Base-by-base conservation (phyloP, 2,888 invertebrate species). In the Artemia sp. region DNA sequence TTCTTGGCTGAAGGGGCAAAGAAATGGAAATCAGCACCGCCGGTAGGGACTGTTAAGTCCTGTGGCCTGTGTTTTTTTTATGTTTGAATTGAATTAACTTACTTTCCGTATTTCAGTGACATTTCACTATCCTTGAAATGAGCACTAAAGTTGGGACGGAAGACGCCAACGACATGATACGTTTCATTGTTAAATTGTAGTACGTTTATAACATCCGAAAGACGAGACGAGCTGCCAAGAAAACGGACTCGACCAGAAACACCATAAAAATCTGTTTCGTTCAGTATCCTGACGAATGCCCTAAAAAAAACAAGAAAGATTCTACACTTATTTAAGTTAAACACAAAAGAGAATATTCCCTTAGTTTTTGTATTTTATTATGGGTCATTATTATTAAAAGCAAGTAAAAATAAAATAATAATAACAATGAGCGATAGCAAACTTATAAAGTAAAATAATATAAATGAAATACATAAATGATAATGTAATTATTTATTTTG, bases 161-260 rank as follows among this genome's bases (percentile, higher is more conserved):
- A 86, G 24, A 78, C 78, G 0, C 85, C 86, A n/a, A 86, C 78
- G 8, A 81, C 75, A 2, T 77, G 68, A 66, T 73, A 73, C 11
- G 73, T 51, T n/a, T 70, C 73, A 66, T 76, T 75, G 70, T 76
- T 75, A 73, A 76, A 77, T 74, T 80, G 80, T 70, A 76, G 74
- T 53, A 80, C 76, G 71, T 77, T 74, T 58, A 80, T 76, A 67
- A 58, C 64, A 10, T 77, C 77, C 24, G 78, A 77, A 12, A 76
- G 74, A 52, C 89, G 80, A 6, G 88, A 86, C 1, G 86, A 84
- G 0, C 86, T 86, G 1, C 84, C 84, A 0, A 82, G 78, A 76
- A 89, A 89, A 73, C 83, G 82, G 8, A 89, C 85, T 71, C 82
- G 79, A 0, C 89, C 89, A 0, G 88, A 87, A 0, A 88, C 85